Conservation (phyloP, 2,888 invertebrate genomes). For the Cephus rjabovi region DNA sequence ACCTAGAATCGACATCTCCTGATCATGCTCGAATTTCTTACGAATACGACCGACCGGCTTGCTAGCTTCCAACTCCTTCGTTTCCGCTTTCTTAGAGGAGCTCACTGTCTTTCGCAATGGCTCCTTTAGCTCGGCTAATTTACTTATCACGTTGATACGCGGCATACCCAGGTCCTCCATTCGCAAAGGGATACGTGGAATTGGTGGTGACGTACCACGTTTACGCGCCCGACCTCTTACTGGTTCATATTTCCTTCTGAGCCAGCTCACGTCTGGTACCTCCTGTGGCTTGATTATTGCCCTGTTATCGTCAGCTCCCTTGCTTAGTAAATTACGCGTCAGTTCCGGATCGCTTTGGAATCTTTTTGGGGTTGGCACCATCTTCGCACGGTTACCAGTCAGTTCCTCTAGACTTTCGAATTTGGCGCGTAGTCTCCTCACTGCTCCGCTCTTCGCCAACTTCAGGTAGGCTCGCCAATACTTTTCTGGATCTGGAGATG, state of each 20-base stretch:
- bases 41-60: conserved; percentile 80
- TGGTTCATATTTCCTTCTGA: conserved; percentile 73
- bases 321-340: conserved; percentile 71
- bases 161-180: conserved; percentile 85
- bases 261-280: conserved; percentile 72
- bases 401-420: conserved; percentile 78
- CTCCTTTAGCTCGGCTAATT: conserved; percentile 76
- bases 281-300: conserved; percentile 68
- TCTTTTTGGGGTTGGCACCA: conserved; percentile 65
- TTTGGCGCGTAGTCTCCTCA: conserved; percentile 80
- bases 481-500: conserved; percentile 80
- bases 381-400: conserved; percentile 53
- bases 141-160: conserved; percentile 90
- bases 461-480: conserved; percentile 78
- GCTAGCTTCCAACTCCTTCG: conserved; percentile 50
- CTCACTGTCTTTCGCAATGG: conserved; percentile 25
- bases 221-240: conserved; percentile 68
- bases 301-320: conserved; percentile 67
- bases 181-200: conserved; percentile 74
- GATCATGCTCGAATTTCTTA: conserved; percentile 76
- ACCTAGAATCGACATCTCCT: conserved; percentile 73
- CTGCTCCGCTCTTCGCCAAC: conserved; percentile 81
- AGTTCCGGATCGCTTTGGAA: conserved; percentile 86
- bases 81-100: conserved; percentile 49
- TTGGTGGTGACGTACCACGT: conserved; percentile 72